Conservation (phyloP, 1,140 invertebrate genomes). For the Protaetia brevitarsis region DNA sequence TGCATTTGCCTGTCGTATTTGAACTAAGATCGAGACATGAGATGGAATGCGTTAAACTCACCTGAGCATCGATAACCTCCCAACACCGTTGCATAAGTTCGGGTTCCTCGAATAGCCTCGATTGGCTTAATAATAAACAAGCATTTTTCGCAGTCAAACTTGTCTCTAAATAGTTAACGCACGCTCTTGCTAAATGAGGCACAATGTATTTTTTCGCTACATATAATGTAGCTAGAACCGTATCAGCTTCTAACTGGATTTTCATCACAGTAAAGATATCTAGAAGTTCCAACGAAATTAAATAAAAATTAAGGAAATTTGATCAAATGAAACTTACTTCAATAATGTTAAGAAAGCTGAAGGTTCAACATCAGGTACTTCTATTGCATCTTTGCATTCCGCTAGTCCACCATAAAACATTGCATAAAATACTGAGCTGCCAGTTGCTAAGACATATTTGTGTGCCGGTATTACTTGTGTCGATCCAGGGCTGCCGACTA, state of each 20-base stretch:
- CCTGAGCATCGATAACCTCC: constrained; percentile 93
- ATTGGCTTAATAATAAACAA: constrained; percentile 86
- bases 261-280: constrained; percentile 96
- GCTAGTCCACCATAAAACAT: constrained; percentile 91
- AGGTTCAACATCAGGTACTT: constrained; percentile 90
- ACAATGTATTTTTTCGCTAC: constrained; percentile 93
- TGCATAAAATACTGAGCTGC: constrained; percentile 90
- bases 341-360: constrained; percentile 83
- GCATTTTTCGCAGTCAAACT: constrained; percentile 90
- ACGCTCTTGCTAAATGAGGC: constrained; percentile 82
- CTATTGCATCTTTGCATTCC: constrained; percentile 82
- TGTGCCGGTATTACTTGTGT: constrained; percentile 84
- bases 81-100: constrained; percentile 91
- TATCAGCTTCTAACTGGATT: constrained; percentile 88
- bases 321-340: constrained; percentile 62
- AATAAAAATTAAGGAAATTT: not conserved
- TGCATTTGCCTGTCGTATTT: constrained; percentile 22
- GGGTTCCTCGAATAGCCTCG: constrained; percentile 85
- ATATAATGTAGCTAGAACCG: constrained; percentile 83
- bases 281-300: constrained; percentile 50
- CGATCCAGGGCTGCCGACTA: constrained; percentile 76
- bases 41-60: constrained; percentile 52
- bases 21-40: constrained; percentile 42
- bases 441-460: constrained; percentile 88
- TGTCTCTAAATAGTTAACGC: constrained; percentile 88